Evolutionary conservation across 2,888 invertebrate species (phyloP).

Genomic region (Osedax frankpressi): DNA sequence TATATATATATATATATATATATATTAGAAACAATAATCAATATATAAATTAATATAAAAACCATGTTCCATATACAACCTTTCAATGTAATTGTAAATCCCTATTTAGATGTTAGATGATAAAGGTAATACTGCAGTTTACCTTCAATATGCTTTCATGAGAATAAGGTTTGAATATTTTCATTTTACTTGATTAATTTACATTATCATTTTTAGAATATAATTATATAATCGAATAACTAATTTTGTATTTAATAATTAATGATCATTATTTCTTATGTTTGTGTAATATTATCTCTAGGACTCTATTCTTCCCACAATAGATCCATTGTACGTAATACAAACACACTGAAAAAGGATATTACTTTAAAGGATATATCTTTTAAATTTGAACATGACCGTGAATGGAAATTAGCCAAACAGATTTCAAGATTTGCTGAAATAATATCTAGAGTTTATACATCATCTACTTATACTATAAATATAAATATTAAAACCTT

Average conservation of each 20-base stretch:
- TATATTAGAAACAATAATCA: too few relatives aligned
- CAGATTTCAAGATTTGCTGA: constrained; percentile 65
- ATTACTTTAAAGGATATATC: constrained; percentile 41
- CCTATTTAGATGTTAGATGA: constrained; percentile 82
- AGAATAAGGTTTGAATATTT: constrained; percentile 60
- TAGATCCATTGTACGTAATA: neutral
- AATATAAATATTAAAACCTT: too few relatives aligned
- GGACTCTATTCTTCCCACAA: too few relatives aligned
- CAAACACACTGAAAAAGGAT: neutral
- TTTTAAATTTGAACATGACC: constrained; percentile 68
- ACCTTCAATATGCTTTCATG: constrained; percentile 82
- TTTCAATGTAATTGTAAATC: neutral
- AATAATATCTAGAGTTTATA: constrained; percentile 8
- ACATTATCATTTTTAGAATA: neutral
- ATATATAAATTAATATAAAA: neutral
- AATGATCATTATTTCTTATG: too few relatives aligned
- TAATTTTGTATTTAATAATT: constrained; percentile 33
- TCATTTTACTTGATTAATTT: neutral
- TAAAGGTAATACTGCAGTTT: constrained; percentile 95
- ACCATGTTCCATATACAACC: neutral
- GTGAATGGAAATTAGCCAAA: constrained; percentile 87
- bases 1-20: too few relatives aligned
- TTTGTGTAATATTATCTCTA: too few relatives aligned
- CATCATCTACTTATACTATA: neutral
- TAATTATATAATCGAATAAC: neutral